Evolutionary conservation across 2,113 vertebrate species (phyloP), one percentile per base, ranked within the genome.

Genomic region (Megaceryle maxima): DNA sequence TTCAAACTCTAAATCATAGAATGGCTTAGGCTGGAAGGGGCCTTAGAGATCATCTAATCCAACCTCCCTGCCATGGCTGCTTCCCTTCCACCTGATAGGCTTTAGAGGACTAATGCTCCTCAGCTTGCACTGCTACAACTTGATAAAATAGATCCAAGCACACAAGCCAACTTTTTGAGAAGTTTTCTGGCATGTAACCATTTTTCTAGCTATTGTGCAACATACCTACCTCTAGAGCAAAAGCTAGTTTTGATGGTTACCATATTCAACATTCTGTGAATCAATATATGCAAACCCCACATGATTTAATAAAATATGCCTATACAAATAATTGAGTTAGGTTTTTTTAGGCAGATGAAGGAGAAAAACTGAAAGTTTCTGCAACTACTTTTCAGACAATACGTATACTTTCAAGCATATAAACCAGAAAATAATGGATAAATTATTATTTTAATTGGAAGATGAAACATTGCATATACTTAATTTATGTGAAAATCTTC

Each of bases 191-290:
- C 72, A 93, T 26, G 16, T 21, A 92, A 89, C 51, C 37, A 57
- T 87, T 92, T 68, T 81, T 78, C 55, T 50, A 88, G 91, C 94
- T 93, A 39, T 35, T 80, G 64, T 92, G 67, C 96, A 92, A 70
- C 41, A 87, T 9, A 80, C 51, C 74, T 96, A 90, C 67, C 87
- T 93, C 74, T 53, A 94, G 90, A 57, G 28, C 66, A 85, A 82
- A 68, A 83, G 63, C n/a, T 53, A 88, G 64, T 87, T 86, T 85
- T 90, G 79, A 88, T 51, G 25, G 43, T 21, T 94, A 44, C 67
- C 57, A 83, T 7, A 75, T 37, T 78, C 64, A 93, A 67, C 11
- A 24, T 74, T 73, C 29, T 63, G 2, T 83, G 69, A 80, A 92
- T 86, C 50, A 86, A 92, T 37, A 88, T 37, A 79, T 22, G 35